phyloP scores from a whole-genome alignment of 2,113 vertebrate genomes.

The Tupaia tana region DNA sequence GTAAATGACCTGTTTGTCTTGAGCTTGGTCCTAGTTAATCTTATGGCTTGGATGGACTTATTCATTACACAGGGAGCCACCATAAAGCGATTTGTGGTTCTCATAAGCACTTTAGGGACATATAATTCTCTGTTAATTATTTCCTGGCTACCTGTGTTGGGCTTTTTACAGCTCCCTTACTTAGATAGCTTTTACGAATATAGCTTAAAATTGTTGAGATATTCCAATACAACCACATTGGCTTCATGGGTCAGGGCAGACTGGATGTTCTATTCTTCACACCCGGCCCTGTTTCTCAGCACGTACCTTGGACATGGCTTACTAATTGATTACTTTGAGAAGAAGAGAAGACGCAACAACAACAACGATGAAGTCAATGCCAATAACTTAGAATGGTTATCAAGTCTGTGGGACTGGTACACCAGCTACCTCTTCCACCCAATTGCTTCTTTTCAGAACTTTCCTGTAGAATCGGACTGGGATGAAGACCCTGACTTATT shows the following conservation, averaged over 20 bases:
- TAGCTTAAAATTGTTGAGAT: constrained; percentile 96
- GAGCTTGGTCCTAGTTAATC: constrained; percentile 96
- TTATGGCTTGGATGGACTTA: constrained; percentile 99
- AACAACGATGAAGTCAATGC: constrained; percentile 92
- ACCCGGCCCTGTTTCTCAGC: constrained; percentile 96
- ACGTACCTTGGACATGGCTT: constrained; percentile 96
- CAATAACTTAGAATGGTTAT: constrained; percentile 97
- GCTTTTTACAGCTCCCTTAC: constrained; percentile 96
- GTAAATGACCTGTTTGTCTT: constrained; percentile 98
- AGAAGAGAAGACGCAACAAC: constrained; percentile 92
- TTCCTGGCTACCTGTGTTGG: constrained; percentile 98
- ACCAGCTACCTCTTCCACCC: constrained; percentile 96
- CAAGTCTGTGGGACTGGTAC: constrained; percentile 99
- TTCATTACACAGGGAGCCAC: constrained; percentile 98
- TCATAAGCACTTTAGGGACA: constrained; percentile 98
- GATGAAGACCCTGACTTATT: constrained; percentile 95
- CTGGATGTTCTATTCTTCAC: constrained; percentile 99
- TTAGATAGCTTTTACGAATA: constrained; percentile 96
- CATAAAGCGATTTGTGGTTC: constrained; percentile 97
- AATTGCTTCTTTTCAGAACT: constrained; percentile 94
- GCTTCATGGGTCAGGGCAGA: constrained; percentile 96
- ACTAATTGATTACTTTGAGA: constrained; percentile 97
- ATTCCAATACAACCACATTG: constrained; percentile 95
- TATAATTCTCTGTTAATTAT: constrained; percentile 97
- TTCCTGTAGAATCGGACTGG: constrained; percentile 95